Evolutionary conservation across 2,888 invertebrate genomes (phyloP), one percentile per base, ranked within the genome.

Genomic region (Steinernema carpocapsae): DNA sequence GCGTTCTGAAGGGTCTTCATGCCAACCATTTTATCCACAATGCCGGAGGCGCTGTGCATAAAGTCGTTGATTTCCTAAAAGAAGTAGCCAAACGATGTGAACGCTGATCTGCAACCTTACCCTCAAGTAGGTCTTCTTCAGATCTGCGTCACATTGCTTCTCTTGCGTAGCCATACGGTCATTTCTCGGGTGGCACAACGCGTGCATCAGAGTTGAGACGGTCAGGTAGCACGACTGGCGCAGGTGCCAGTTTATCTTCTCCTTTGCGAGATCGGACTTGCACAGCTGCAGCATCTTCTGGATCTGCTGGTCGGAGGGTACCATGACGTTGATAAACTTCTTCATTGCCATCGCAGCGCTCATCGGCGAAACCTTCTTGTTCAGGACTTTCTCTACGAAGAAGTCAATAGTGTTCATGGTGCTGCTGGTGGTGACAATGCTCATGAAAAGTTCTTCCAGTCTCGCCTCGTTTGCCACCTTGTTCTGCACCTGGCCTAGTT

Each of bases 1-100:
- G 86, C 84, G 76, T 87, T 87, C 76, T 82, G 83, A 71, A 87
- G 56, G 29, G 84, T 78, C 78, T 87, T 87, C 71, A 87, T 76
- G 70, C 76, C 78, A 48, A 87, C 80, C 48, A 85, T 75, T 26
- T 24, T 12, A 12, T 56, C 26, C 4, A 56, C 14, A 2, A 56
- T 24, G 56, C 3, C 6, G 56, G 56, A 24, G 48, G 17, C 48
- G 4, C 48, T 48, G 3, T 17, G 37, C n/a, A 48, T 7, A 3
- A 56, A 19, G 2, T 19, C 56, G 1, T 26, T 2, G 14, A 56
- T 19, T 26, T 56, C 56, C 56, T 56, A 14, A 6, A 56, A 56
- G 2, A 26, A 26, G 22, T 3, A 37, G 10, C 37, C 10, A 37
- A 37, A 6, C 3, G 10, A 10, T 6, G 37, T 37, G 37, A 10